phyloP scores from a whole-genome alignment of 2,797 vertebrate genomes.

The Phrynocephalus forsythii region DNA sequence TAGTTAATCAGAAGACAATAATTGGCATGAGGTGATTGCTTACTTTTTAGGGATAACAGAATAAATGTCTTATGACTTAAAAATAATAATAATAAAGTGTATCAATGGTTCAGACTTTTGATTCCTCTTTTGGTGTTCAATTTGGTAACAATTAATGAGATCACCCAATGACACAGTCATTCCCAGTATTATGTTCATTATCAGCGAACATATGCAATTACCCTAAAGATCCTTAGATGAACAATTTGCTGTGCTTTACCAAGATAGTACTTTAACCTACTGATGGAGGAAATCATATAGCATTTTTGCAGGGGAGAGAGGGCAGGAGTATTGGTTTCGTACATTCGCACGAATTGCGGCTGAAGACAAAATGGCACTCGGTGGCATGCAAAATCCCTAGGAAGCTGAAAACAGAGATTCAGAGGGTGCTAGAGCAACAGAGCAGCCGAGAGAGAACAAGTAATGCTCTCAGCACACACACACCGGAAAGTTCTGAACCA shows the following conservation, averaged over 20 bases:
- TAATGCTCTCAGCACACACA: neutral
- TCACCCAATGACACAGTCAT: conserved; percentile 67
- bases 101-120: conserved; percentile 49
- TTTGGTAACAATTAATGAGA: conserved; percentile 63
- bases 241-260: conserved; percentile 30
- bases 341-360: conserved; percentile 18
- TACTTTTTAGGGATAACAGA: conserved; percentile 71
- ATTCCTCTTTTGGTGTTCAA: conserved; percentile 52
- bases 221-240: conserved; percentile 50
- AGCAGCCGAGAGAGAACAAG: conserved; percentile 32
- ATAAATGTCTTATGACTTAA: conserved; percentile 64
- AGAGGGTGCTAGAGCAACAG: conserved; percentile 16
- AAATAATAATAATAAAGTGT: conserved; percentile 39
- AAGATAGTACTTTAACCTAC: conserved; percentile 43
- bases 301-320: conserved; percentile 14
- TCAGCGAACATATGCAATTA: conserved; percentile 71
- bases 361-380: neutral
- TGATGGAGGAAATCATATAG: conserved; percentile 35
- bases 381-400: conserved; percentile 22
- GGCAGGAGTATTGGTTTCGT: conserved; percentile 2
- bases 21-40: conserved; percentile 71
- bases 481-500: neutral
- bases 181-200: conserved; percentile 65
- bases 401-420: conserved; percentile 15
- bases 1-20: conserved; percentile 78